Conservation (phyloP, 1,140 invertebrate species). For the Ridgeia piscesae region DNA sequence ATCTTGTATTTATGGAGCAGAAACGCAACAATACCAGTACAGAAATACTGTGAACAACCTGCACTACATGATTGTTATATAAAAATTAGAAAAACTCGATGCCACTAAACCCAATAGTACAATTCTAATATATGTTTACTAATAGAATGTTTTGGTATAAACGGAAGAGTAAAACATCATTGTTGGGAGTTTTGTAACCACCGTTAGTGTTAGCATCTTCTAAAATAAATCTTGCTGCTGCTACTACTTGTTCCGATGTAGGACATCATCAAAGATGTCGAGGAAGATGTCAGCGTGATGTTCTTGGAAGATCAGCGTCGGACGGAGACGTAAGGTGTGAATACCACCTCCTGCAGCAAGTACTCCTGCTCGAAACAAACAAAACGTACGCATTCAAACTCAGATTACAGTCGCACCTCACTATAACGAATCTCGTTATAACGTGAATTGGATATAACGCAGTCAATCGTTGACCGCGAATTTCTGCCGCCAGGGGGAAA, state of each 20-base stretch:
- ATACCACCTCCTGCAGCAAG: slow-evolving; percentile 87
- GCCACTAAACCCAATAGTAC: background rate
- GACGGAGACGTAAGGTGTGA: slow-evolving; percentile 79
- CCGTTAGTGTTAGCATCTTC: background rate
- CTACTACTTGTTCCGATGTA: slow-evolving; percentile 57
- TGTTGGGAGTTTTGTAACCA: background rate
- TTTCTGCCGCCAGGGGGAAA: too few relatives aligned
- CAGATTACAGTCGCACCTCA: too few relatives aligned
- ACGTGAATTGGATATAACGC: too few relatives aligned
- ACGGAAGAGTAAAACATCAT: background rate
- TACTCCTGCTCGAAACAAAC: slow-evolving; percentile 66
- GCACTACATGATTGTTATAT: too few relatives aligned
- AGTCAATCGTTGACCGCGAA: too few relatives aligned
- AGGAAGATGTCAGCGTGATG: slow-evolving; percentile 91
- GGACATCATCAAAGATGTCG: slow-evolving; percentile 74
- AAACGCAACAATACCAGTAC: too few relatives aligned
- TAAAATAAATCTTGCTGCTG: background rate
- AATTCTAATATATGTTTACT: background rate
- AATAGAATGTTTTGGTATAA: background rate
- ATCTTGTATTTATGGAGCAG: too few relatives aligned
- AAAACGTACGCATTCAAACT: background rate
- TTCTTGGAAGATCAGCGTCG: slow-evolving; percentile 84
- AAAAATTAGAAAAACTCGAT: too few relatives aligned
- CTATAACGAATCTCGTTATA: too few relatives aligned
- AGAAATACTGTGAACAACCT: too few relatives aligned